Evolutionary conservation across 2,113 vertebrate genomes (phyloP).

Genomic region (Falcunculus frontatus): DNA sequence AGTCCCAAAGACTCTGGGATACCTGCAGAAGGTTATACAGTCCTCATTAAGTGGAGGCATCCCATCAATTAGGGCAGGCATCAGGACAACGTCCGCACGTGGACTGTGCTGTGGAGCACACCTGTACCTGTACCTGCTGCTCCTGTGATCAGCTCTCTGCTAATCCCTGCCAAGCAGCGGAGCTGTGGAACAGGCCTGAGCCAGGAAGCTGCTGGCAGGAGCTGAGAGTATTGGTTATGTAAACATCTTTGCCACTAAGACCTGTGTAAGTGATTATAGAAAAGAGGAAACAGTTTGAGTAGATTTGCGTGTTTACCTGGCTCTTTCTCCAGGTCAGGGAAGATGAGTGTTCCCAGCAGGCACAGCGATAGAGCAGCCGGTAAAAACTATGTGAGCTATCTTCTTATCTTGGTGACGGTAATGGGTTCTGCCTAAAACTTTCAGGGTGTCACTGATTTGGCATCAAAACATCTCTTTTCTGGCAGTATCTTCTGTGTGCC

Average conservation of each 20-base stretch:
- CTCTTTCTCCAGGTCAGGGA: not conserved
- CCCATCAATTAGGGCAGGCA: not conserved
- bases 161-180: not conserved
- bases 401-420: not conserved
- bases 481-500: not conserved
- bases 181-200: not conserved
- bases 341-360: not conserved
- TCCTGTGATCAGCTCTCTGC: not conserved
- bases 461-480: not conserved
- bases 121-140: not conserved
- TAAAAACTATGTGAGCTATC: not conserved
- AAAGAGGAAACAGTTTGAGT: not conserved
- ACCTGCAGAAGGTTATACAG: not conserved
- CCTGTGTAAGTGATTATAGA: not conserved
- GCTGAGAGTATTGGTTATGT: not conserved
- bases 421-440: not conserved
- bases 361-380: not conserved
- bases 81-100: not conserved
- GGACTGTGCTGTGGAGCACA: not conserved
- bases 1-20: not conserved
- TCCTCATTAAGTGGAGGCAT: not conserved
- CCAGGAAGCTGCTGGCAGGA: not conserved
- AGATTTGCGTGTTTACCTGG: not conserved
- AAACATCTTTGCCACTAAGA: slow-evolving; percentile 20
- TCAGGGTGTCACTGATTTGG: not conserved